These are phyloP conservation scores for Pseudopipra pipra DNA, from an alignment of 2,113 vertebrate genomes.

Conservation along the genomic window DNA sequence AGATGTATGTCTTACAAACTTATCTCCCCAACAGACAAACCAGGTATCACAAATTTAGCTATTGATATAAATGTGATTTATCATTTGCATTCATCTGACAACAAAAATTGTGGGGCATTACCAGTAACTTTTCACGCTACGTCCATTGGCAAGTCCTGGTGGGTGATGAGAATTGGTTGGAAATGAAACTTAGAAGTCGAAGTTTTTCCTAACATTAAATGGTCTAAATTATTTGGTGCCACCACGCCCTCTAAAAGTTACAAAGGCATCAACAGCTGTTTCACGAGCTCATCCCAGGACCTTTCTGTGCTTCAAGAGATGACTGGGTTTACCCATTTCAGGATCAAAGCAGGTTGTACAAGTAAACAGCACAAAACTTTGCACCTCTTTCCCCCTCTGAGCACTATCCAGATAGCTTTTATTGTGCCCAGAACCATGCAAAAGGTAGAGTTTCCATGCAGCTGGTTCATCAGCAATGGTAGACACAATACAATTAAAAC, in stretches of 20 bases:
- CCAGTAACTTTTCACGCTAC: background rate
- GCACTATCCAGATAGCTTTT: background rate
- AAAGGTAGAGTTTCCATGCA: background rate
- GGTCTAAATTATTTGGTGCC: background rate
- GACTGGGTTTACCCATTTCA: background rate
- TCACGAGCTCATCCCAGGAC: background rate
- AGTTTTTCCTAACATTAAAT: background rate
- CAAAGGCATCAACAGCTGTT: background rate
- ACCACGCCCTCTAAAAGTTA: background rate
- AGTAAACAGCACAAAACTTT: background rate
- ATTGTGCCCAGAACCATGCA: background rate
- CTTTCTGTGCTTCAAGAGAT: background rate
- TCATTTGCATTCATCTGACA: background rate
- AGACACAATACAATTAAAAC: background rate
- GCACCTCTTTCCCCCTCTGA: background rate
- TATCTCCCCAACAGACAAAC: background rate
- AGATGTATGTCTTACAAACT: accelerated
- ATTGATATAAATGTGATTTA: background rate
- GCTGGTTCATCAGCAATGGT: background rate
- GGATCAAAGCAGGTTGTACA: background rate
- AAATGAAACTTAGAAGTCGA: background rate
- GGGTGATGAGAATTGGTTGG: background rate
- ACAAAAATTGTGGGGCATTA: background rate
- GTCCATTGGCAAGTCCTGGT: background rate
- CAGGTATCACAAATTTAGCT: background rate